Evolutionary conservation across 2,888 invertebrate genomes (phyloP).

Genomic region (Metacarcinus magister): DNA sequence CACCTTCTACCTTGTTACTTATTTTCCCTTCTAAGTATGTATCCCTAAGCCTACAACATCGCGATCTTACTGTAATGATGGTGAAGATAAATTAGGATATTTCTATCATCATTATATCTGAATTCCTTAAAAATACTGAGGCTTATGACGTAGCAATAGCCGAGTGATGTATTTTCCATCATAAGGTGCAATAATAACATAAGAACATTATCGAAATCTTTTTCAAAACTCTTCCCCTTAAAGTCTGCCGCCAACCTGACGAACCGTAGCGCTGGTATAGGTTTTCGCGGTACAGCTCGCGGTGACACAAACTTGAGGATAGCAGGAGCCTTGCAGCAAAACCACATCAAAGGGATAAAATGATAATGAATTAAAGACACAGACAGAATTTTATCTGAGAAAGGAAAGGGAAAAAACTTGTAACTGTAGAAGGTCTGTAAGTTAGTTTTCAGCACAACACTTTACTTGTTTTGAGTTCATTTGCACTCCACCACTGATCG

Average conservation of each 20-base stretch:
- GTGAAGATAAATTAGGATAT: background rate
- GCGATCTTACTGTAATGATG: too few relatives aligned
- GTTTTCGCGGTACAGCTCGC: background rate
- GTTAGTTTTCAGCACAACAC: background rate
- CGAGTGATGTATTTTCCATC: background rate
- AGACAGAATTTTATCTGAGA: background rate
- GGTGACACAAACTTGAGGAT: background rate
- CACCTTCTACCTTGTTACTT: too few relatives aligned
- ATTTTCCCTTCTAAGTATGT: too few relatives aligned
- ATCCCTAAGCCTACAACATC: too few relatives aligned
- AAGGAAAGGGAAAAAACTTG: background rate
- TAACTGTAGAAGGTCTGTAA: background rate
- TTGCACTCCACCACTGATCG: background rate
- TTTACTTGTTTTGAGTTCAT: background rate
- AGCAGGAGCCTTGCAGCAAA: background rate
- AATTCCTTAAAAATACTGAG: background rate
- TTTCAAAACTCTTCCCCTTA: background rate
- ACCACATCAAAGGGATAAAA: background rate
- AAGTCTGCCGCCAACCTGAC: background rate
- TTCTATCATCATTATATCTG: too few relatives aligned
- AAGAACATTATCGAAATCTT: background rate
- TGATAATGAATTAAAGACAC: background rate
- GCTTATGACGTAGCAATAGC: background rate
- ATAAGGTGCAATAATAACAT: background rate
- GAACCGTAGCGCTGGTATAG: background rate